A percentile compares a stretch with the other conserved stretches of the same genome.
Evolutionary conservation across 2,888 invertebrate species (phyloP).

Genomic region (Caradrina kadenii): DNA sequence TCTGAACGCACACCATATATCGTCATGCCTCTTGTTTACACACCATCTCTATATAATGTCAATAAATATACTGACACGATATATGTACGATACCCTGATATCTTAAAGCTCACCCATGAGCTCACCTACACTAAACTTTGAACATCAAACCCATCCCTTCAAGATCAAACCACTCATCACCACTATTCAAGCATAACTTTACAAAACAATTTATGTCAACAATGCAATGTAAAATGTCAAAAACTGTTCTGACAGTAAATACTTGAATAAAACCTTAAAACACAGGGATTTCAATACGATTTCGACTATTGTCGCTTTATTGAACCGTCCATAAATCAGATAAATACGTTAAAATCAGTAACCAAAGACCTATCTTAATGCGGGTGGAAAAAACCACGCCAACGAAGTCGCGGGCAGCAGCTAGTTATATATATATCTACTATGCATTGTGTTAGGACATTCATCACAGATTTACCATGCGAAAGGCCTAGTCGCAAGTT

Average conservation of each 20-base stretch:
- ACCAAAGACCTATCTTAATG: too few relatives aligned
- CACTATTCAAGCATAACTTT: not conserved
- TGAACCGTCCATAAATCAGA: too few relatives aligned
- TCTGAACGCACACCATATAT: not conserved
- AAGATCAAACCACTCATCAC: not conserved
- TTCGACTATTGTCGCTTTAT: too few relatives aligned
- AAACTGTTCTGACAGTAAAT: not conserved
- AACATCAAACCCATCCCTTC: not conserved
- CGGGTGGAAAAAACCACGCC: too few relatives aligned
- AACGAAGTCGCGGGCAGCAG: too few relatives aligned
- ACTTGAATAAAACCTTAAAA: not conserved
- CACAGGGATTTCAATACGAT: too few relatives aligned
- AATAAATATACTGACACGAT: not conserved
- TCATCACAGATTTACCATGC: too few relatives aligned
- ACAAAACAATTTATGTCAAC: not conserved
- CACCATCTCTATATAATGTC: not conserved
- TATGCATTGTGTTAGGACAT: too few relatives aligned
- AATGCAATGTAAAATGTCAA: not conserved
- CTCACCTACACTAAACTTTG: not conserved
- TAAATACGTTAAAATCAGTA: too few relatives aligned
- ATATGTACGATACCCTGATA: not conserved
- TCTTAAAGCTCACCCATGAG: too few relatives aligned
- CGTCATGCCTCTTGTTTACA: slow-evolving; percentile 18
- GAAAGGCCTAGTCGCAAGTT: too few relatives aligned
- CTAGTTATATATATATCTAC: too few relatives aligned